Conservation (phyloP, 2,113 vertebrate genomes). For the Laterallus jamaicensis region DNA sequence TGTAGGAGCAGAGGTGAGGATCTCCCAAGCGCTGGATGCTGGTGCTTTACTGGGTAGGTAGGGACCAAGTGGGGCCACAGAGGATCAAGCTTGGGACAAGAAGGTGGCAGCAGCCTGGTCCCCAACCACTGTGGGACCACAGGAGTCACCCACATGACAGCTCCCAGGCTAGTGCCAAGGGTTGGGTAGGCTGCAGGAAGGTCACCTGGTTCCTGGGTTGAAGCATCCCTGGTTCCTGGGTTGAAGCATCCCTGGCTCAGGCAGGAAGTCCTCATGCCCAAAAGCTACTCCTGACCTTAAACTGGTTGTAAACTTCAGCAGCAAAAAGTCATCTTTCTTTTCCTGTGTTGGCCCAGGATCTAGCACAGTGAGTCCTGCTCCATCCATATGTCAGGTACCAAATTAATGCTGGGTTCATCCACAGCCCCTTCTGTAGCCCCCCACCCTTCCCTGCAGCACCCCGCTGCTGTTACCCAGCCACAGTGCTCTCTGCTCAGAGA, state of each 20-base stretch:
- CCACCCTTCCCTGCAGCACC: background rate
- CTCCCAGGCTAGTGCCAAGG: background rate
- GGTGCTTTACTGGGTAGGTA: background rate
- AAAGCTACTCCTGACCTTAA: background rate
- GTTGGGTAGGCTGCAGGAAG: background rate
- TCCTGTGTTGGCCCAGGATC: accelerated
- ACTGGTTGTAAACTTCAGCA: background rate
- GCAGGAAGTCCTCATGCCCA: background rate
- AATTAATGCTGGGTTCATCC: background rate
- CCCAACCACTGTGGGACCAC: background rate
- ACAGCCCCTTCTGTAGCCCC: background rate
- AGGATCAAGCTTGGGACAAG: background rate
- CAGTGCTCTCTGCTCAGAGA: background rate
- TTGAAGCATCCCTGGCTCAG: background rate
- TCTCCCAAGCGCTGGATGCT: background rate
- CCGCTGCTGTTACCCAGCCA: background rate
- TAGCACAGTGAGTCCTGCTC: background rate
- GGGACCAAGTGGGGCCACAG: background rate
- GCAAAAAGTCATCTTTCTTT: background rate
- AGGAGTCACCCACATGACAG: accelerated
- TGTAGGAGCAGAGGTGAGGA: background rate
- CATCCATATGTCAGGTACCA: background rate
- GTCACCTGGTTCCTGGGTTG: accelerated
- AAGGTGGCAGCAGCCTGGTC: background rate
- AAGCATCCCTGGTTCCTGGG: background rate